Evolutionary conservation across 2,113 vertebrate genomes (phyloP).

Genomic region (Arothron firmamentum): DNA sequence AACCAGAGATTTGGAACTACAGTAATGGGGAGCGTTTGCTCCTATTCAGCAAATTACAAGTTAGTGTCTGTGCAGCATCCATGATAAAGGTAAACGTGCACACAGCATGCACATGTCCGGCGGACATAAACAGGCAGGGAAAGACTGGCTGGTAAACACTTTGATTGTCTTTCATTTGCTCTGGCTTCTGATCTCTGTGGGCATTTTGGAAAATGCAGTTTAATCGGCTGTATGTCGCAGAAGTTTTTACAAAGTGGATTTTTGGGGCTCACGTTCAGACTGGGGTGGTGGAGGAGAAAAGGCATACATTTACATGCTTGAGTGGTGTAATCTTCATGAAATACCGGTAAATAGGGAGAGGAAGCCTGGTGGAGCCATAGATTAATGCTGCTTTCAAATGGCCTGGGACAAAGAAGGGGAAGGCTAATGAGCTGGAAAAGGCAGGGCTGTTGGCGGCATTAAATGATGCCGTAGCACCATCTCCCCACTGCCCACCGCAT

Average conservation of each 20-base stretch:
- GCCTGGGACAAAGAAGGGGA: constrained; percentile 74
- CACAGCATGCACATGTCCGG: constrained; percentile 8
- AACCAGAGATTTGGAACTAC: too few species aligned
- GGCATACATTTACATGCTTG: constrained; percentile 69
- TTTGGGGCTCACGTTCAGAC: constrained; percentile 51
- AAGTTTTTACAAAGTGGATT: constrained; percentile 64
- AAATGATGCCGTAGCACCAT: constrained; percentile 65
- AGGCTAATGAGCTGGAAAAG: constrained; percentile 76
- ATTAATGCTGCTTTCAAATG: constrained; percentile 77
- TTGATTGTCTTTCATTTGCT: constrained; percentile 52
- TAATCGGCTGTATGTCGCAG: constrained; percentile 54
- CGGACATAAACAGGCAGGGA: constrained; percentile 20
- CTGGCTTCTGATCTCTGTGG: constrained; percentile 43
- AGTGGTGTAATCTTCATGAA: constrained; percentile 75
- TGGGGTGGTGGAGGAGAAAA: constrained; percentile 26
- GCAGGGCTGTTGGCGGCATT: constrained; percentile 68
- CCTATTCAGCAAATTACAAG: too few species aligned
- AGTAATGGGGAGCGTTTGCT: too few species aligned
- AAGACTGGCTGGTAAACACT: constrained; percentile 37
- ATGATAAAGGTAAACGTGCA: constrained; percentile 23
- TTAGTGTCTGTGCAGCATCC: too few species aligned
- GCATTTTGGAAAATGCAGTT: constrained; percentile 51
- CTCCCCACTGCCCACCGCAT: constrained; percentile 59
- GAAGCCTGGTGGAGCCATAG: constrained; percentile 67
- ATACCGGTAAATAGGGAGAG: constrained; percentile 70